Conservation (phyloP, 2,888 invertebrate species). For the Deilephila elpenor region DNA sequence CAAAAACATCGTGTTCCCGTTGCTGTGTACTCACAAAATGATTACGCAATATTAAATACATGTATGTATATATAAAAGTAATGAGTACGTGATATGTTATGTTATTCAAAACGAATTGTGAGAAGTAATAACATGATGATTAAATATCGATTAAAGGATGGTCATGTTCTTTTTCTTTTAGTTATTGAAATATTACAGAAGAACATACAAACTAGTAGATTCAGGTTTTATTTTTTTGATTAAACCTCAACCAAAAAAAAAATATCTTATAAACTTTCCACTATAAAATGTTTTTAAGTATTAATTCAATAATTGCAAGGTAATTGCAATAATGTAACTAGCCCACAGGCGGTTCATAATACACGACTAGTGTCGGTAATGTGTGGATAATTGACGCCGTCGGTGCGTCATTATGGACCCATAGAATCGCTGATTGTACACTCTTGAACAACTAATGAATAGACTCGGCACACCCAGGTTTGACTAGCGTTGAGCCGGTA, state of each 20-base stretch:
- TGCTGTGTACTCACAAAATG: background rate
- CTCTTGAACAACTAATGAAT: constrained; percentile 57
- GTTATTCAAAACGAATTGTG: no score
- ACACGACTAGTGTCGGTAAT: constrained; percentile 43
- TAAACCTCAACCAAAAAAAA: background rate
- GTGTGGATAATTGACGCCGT: constrained; percentile 55
- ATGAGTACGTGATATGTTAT: no score
- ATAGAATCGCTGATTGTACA: constrained; percentile 71
- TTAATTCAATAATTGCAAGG: constrained; percentile 18
- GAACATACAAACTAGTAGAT: no score
- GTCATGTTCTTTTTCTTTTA: no score
- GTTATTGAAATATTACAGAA: no score
- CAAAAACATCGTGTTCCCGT: background rate
- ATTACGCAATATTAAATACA: background rate
- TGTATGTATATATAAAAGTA: no score
- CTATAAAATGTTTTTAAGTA: background rate
- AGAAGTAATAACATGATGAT: no score
- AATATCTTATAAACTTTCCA: background rate
- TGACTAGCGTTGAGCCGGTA: constrained; percentile 28
- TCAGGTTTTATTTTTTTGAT: no score
- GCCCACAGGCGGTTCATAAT: constrained; percentile 21
- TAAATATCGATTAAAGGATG: no score
- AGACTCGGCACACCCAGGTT: constrained; percentile 51
- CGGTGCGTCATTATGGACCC: constrained; percentile 57
- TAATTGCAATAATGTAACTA: background rate